Evolutionary conservation across 1,140 invertebrate species (phyloP).

Genomic region (Sycophaga agraensis): DNA sequence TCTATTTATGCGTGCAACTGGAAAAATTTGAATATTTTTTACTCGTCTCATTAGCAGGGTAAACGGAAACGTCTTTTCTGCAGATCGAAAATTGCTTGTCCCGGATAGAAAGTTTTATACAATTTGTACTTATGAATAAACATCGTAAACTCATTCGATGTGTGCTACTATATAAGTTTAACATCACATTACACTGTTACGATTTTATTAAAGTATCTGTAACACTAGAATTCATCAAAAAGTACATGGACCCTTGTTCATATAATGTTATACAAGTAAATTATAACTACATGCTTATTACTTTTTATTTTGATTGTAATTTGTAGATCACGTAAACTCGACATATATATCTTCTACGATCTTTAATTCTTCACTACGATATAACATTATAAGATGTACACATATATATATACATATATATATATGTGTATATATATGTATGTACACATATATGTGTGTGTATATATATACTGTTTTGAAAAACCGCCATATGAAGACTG

Average conservation of each 20-base stretch:
- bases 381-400: too few relatives aligned
- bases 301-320: constrained; percentile 1
- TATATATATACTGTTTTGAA: too few relatives aligned
- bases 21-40: background rate
- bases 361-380: too few relatives aligned
- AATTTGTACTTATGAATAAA: background rate
- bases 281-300: background rate
- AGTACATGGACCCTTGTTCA: background rate
- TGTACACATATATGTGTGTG: too few relatives aligned
- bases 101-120: background rate
- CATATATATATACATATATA: too few relatives aligned
- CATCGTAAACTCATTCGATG: background rate
- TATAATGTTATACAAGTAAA: background rate
- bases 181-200: background rate
- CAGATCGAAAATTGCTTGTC: background rate
- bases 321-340: background rate
- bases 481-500: too few relatives aligned
- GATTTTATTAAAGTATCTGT: background rate
- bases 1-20: background rate
- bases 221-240: background rate
- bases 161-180: background rate
- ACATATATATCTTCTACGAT: too few relatives aligned
- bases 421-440: too few relatives aligned
- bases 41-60: background rate
- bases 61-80: background rate